Conservation (phyloP, 1,140 invertebrate genomes). For the Drosophila oshimai region DNA sequence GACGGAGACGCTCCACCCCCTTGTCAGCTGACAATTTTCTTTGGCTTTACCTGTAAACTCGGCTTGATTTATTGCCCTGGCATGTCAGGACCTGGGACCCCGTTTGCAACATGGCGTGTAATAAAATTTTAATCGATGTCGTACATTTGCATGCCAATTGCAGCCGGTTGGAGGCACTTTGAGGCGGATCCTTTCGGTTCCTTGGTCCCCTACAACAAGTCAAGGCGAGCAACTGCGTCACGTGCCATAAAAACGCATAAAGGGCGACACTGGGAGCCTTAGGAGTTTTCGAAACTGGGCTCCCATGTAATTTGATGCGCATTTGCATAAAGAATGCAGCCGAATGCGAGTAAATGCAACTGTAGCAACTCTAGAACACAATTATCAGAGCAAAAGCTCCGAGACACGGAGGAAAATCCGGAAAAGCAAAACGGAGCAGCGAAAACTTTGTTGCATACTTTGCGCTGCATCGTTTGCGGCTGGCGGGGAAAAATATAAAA, state of each 20-base stretch:
- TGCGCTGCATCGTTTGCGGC: conserved; percentile 24
- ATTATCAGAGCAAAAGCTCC: conserved; percentile 31
- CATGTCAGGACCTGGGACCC: conserved; percentile 48
- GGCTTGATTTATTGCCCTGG: conserved; percentile 72
- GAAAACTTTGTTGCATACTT: conserved; percentile 36
- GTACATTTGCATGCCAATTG: conserved; percentile 81
- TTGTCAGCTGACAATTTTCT: conserved; percentile 72
- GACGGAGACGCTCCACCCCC: background rate
- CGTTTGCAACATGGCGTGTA: conserved; percentile 70
- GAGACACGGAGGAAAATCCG: conserved; percentile 3
- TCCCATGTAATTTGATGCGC: conserved; percentile 62
- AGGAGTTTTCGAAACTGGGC: conserved; percentile 26
- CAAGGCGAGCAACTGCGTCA: conserved; percentile 65
- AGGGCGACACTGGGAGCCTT: conserved; percentile 37
- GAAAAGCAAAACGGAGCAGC: conserved; percentile 1
- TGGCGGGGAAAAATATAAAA: conserved; percentile 31
- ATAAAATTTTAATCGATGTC: conserved; percentile 82
- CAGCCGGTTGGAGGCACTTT: conserved; percentile 56
- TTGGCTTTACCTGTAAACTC: conserved; percentile 80
- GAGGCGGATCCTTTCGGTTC: conserved; percentile 10
- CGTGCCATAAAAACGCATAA: conserved; percentile 71
- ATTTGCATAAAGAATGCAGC: conserved; percentile 70
- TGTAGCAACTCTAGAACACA: conserved; percentile 43
- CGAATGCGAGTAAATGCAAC: conserved; percentile 53
- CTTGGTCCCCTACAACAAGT: conserved; percentile 14